These are phyloP conservation scores for Drosophila prostipennis DNA, from an alignment of 2,888 invertebrate genomes.

Conservation along the genomic window DNA sequence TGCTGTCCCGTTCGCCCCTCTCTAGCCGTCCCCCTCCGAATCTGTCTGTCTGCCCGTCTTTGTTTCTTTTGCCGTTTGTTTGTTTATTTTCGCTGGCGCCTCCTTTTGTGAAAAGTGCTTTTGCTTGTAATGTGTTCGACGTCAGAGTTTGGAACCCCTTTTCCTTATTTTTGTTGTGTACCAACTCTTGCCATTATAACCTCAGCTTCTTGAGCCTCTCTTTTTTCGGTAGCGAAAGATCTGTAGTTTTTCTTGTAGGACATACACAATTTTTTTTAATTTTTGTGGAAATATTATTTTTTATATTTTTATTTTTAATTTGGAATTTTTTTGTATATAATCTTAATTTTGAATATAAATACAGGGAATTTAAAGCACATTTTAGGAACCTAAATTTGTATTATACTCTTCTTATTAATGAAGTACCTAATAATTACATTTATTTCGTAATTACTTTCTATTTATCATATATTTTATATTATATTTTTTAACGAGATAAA, in stretches of 20 bases:
- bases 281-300: too few relatives aligned
- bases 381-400: too few relatives aligned
- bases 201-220: conserved; percentile 15
- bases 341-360: too few relatives aligned
- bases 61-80: conserved; percentile 75
- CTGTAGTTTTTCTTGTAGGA: background rate
- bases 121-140: conserved; percentile 80
- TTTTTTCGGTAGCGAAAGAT: background rate
- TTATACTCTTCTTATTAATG: too few relatives aligned
- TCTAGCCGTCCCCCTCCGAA: conserved; percentile 15
- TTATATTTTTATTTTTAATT: too few relatives aligned
- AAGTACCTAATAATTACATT: too few relatives aligned
- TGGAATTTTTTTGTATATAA: too few relatives aligned
- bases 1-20: conserved; percentile 14
- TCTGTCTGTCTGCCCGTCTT: conserved; percentile 52
- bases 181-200: conserved; percentile 17
- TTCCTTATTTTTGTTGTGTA: background rate
- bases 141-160: conserved; percentile 50
- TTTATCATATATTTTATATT: too few relatives aligned
- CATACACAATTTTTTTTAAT: too few relatives aligned
- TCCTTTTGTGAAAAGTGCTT: conserved; percentile 79
- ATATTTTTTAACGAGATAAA: too few relatives aligned
- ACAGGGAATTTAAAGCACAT: too few relatives aligned
- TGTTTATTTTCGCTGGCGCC: conserved; percentile 79
- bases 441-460: too few relatives aligned